phyloP scores from a whole-genome alignment of 2,797 vertebrate species.

The Sebastes itinus region DNA sequence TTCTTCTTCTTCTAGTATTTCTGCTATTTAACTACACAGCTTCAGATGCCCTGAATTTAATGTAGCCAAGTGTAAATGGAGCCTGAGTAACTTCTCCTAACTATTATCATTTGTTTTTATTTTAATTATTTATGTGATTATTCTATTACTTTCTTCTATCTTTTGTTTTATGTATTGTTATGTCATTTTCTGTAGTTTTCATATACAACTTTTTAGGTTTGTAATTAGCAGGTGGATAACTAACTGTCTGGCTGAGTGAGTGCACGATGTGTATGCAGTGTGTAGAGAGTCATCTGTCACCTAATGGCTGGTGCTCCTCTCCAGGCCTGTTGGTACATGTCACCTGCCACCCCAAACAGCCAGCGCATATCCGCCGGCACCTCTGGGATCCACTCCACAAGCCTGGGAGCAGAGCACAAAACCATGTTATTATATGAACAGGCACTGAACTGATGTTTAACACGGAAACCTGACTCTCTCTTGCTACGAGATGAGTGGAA shows the following conservation, averaged over 20 bases:
- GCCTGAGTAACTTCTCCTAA: not conserved
- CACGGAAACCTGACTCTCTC: too few relatives aligned
- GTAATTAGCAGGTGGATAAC: not conserved
- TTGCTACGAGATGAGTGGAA: too few relatives aligned
- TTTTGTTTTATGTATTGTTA: not conserved
- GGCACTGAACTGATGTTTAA: too few relatives aligned
- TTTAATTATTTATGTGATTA: not conserved
- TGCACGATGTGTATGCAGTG: not conserved
- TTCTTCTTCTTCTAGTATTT: too few relatives aligned
- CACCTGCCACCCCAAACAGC: conserved; percentile 82
- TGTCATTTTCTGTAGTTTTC: not conserved
- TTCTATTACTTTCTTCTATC: not conserved
- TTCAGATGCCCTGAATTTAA: too few relatives aligned
- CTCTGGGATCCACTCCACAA: conserved; percentile 92
- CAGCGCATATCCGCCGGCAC: conserved; percentile 87
- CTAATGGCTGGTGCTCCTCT: conserved; percentile 41
- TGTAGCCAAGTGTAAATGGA: not conserved
- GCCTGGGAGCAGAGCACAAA: conserved; percentile 60
- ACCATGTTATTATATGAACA: too few relatives aligned
- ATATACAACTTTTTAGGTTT: not conserved
- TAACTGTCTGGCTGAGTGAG: not conserved
- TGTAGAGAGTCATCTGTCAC: not conserved
- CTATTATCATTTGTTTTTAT: not conserved
- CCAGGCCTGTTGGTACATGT: conserved; percentile 74
- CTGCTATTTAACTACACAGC: too few relatives aligned